Evolutionary conservation across 2,888 invertebrate species (phyloP).

Genomic region (Mystacides longicornis): DNA sequence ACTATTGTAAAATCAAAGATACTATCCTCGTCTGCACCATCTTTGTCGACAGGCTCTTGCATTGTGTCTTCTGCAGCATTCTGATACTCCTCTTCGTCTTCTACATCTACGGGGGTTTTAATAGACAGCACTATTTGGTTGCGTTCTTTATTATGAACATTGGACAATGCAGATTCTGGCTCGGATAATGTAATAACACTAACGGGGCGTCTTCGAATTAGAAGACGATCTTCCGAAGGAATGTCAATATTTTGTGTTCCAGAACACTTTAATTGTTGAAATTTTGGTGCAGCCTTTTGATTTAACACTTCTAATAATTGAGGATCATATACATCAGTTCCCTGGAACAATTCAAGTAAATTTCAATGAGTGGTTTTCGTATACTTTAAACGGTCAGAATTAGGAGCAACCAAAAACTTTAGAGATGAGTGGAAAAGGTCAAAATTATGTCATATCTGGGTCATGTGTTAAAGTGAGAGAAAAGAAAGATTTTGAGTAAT

Average conservation of each 20-base stretch:
- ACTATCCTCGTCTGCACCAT: background rate
- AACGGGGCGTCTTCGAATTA: background rate
- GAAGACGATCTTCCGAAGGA: background rate
- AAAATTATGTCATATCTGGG: too few relatives aligned
- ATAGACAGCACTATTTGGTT: background rate
- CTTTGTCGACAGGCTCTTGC: background rate
- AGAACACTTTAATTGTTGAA: background rate
- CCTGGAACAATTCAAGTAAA: too few relatives aligned
- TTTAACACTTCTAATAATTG: too few relatives aligned
- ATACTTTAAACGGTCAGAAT: too few relatives aligned
- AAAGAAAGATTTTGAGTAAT: too few relatives aligned
- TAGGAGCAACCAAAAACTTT: too few relatives aligned
- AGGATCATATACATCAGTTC: too few relatives aligned
- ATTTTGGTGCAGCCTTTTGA: too few relatives aligned
- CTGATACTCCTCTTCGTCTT: background rate
- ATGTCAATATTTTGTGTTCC: background rate
- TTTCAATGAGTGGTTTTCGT: too few relatives aligned
- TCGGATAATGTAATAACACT: background rate
- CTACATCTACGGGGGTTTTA: background rate
- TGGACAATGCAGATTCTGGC: background rate
- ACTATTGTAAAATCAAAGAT: background rate
- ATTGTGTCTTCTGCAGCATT: background rate
- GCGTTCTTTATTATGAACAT: background rate
- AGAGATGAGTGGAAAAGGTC: too few relatives aligned
- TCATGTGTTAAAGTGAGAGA: too few relatives aligned